These are phyloP conservation scores for Orgyia antiqua DNA, from an alignment of 2,888 invertebrate species.

Conservation along the genomic window DNA sequence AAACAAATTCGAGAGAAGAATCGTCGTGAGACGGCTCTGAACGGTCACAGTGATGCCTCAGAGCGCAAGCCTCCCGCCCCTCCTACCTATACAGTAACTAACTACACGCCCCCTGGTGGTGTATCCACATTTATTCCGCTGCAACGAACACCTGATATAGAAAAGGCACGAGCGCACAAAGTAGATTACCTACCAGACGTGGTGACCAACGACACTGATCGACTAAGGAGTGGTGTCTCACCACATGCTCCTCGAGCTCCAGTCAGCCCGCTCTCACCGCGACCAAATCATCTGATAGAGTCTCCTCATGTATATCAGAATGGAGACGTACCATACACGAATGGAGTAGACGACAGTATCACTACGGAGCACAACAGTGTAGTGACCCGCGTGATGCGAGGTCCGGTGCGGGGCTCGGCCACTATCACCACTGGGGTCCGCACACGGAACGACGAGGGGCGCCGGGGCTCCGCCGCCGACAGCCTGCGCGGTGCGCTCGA, in stretches of 20 bases:
- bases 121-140: constrained; percentile 66
- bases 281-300: constrained; percentile 16
- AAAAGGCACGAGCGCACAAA: constrained; percentile 66
- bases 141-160: constrained; percentile 71
- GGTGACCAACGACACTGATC: constrained; percentile 58
- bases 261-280: constrained; percentile 31
- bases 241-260: constrained; percentile 24
- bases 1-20: constrained; percentile 63
- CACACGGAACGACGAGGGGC: constrained; percentile 66
- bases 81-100: constrained; percentile 64
- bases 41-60: constrained; percentile 29
- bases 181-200: constrained; percentile 70
- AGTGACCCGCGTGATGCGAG: constrained; percentile 85
- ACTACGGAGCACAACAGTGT: constrained; percentile 81
- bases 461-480: constrained; percentile 43
- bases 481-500: constrained; percentile 77
- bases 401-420: constrained; percentile 85
- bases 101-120: constrained; percentile 63
- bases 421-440: constrained; percentile 79
- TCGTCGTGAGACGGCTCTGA: constrained; percentile 38
- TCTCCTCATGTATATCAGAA: constrained; percentile 32
- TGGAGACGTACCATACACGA: constrained; percentile 29
- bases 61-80: constrained; percentile 40
- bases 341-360: constrained; percentile 47
- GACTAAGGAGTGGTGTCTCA: constrained; percentile 26